These are phyloP conservation scores for Mantis religiosa DNA, from an alignment of 2,888 invertebrate species.

Conservation along the genomic window DNA sequence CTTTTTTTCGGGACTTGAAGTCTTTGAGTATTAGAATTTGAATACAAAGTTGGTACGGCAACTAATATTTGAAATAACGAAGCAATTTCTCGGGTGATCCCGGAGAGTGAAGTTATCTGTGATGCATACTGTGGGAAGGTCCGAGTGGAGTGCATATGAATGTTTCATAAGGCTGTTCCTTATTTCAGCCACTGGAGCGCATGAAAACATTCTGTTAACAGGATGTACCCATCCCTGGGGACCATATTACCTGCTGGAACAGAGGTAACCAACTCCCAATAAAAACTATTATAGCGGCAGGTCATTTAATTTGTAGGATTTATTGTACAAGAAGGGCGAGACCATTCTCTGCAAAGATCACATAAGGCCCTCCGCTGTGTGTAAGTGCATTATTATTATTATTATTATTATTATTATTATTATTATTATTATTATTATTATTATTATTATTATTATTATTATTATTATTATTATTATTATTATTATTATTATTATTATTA, in stretches of 20 bases:
- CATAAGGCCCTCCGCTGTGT: no score
- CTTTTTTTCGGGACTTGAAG: no score
- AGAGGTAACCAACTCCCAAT: conserved; percentile 27
- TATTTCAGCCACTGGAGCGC: conserved; percentile 19
- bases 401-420: no score
- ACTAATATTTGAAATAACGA: no score
- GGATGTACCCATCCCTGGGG: conserved; percentile 27
- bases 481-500: no score
- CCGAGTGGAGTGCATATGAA: conserved; percentile 22
- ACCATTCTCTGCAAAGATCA: background rate
- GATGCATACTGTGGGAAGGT: background rate
- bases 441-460: no score
- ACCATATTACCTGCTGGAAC: conserved; percentile 27
- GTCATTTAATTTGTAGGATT: conserved; percentile 15
- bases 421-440: no score
- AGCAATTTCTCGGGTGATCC: no score
- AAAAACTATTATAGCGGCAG: conserved; percentile 22
- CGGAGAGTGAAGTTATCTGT: background rate
- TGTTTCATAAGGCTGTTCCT: conserved; percentile 28
- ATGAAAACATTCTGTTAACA: conserved; percentile 30
- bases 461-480: no score
- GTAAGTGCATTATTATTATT: no score
- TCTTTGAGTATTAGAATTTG: no score
- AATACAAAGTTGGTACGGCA: no score
- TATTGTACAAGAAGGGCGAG: background rate